Evolutionary conservation across 2,113 vertebrate species (phyloP), one percentile per base, ranked within the genome.

Genomic region (Asarcornis scutulata): DNA sequence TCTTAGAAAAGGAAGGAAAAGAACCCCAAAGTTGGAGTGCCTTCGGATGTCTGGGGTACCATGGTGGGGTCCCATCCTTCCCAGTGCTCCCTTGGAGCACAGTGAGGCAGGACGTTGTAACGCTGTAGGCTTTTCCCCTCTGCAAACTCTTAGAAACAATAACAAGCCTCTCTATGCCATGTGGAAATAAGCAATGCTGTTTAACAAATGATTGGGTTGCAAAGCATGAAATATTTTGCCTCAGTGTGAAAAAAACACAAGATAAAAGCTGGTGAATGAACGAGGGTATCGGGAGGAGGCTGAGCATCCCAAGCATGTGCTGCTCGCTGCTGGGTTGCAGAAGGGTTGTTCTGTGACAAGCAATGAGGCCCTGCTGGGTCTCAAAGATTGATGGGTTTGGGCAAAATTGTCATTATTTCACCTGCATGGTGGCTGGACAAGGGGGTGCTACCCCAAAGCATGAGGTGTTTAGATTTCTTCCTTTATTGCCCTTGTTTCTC

Each of bases 231-330:
- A 89, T 97, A 52, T 96, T 97, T 97, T 96, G 81, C 83, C 81
- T 95, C n/a, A 5, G 62, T 16, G 7, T 95, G 66, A 38, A 17
- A 85, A 97, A 97, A 96, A 72, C 81, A 85, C 36, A 29, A 96
- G 97, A 96, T 96, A 96, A 97, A 89, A 58, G 90, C 69, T 97
- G 20, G 20, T 93, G 96, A 85, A 86, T 83, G 64, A 87, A 93
- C 86, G 86, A 92, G 71, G 27, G 81, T 94, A 53, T 29, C 2
- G 0, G 38, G 38, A 76, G 38, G 0, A 52, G 21, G 14, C 15
- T 58, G 11, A 17, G 5, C 50, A 36, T 68, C 88, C 62, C 0
- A 0, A 25, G 22, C 40, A 1, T 3, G 7, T 13, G 40, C 26
- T 9, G 32, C 22, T 42, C 12, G 7, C 29, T 50, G 29, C 46